Percentiles rank a stretch among this genome's conserved stretches.
Evolutionary conservation across 1,140 invertebrate genomes (phyloP).

Genomic region (Gonatopus flavifemur): DNA sequence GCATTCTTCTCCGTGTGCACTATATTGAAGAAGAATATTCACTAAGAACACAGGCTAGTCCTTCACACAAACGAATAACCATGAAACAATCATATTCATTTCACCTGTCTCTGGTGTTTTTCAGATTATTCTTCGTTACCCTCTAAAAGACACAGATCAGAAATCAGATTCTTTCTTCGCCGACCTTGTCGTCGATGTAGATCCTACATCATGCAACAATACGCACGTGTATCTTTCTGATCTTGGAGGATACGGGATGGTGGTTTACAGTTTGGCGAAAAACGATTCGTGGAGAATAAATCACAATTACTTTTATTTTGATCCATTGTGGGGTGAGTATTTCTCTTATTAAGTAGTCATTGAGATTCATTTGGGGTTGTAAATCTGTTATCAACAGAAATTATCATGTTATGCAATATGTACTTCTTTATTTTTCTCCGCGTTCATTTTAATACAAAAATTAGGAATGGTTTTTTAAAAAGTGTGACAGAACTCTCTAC

Average conservation of each 20-base stretch:
- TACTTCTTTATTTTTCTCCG: too few relatives aligned
- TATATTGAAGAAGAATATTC: too few relatives aligned
- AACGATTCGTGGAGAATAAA: conserved; percentile 75
- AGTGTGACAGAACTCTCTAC: too few relatives aligned
- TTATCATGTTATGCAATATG: too few relatives aligned
- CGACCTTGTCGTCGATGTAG: conserved; percentile 70
- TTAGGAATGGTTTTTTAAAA: too few relatives aligned
- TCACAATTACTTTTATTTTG: conserved; percentile 81
- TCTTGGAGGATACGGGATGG: conserved; percentile 70
- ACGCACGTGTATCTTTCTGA: conserved; percentile 77
- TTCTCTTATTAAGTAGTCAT: background rate
- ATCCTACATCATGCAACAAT: conserved; percentile 68
- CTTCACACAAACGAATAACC: too few relatives aligned
- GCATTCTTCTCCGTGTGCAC: too few relatives aligned
- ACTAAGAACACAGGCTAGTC: too few relatives aligned
- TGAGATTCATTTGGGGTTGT: too few relatives aligned
- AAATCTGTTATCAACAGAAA: too few relatives aligned
- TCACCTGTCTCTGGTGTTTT: conserved; percentile 11
- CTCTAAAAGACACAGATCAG: conserved; percentile 66
- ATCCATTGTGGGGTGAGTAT: conserved; percentile 66
- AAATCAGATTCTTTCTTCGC: conserved; percentile 74
- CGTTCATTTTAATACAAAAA: too few relatives aligned
- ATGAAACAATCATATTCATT: background rate
- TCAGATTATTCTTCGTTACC: conserved; percentile 64
- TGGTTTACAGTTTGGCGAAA: conserved; percentile 73